These are phyloP conservation scores for Pseudocheirus occidentalis DNA, from an alignment of 2,797 vertebrate species.

Conservation along the genomic window DNA sequence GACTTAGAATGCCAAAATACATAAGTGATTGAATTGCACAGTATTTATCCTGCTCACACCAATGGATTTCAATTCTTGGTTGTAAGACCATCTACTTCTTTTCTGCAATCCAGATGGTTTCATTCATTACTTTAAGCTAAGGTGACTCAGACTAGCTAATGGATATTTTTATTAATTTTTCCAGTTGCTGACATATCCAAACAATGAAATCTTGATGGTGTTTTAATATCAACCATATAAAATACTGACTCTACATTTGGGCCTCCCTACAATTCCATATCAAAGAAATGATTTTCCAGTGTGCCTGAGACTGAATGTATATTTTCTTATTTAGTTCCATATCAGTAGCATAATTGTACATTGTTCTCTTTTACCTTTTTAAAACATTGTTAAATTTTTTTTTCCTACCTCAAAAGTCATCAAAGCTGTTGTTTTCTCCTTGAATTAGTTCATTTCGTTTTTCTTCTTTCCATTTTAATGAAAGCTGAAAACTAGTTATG, in stretches of 20 bases:
- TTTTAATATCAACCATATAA: not conserved
- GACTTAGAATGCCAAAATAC: conserved; percentile 1
- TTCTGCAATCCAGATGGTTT: not conserved
- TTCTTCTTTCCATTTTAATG: not conserved
- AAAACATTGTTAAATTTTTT: conserved; percentile 19
- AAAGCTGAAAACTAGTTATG: conserved; percentile 37
- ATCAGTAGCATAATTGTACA: not conserved
- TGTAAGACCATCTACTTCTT: not conserved
- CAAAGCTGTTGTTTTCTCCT: not conserved
- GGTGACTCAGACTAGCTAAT: conserved; percentile 51
- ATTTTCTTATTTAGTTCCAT: not conserved
- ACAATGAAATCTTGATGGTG: conserved; percentile 50
- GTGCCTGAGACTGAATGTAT: conserved; percentile 1
- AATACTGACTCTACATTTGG: not conserved
- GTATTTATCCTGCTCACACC: conserved; percentile 36
- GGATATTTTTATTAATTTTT: conserved; percentile 46
- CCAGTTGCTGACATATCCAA: conserved; percentile 27
- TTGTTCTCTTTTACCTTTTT: conserved; percentile 27
- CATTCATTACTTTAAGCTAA: conserved; percentile 62
- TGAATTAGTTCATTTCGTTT: conserved; percentile 5
- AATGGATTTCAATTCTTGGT: not conserved
- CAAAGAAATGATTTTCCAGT: not conserved
- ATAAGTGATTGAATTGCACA: conserved; percentile 2
- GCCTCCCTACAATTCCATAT: not conserved
- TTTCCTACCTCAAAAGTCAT: not conserved